A percentile compares a stretch with the other conserved stretches of the same genome.
These are phyloP conservation scores for Falco naumanni DNA, from an alignment of 2,797 vertebrate genomes.

Conservation along the genomic window DNA sequence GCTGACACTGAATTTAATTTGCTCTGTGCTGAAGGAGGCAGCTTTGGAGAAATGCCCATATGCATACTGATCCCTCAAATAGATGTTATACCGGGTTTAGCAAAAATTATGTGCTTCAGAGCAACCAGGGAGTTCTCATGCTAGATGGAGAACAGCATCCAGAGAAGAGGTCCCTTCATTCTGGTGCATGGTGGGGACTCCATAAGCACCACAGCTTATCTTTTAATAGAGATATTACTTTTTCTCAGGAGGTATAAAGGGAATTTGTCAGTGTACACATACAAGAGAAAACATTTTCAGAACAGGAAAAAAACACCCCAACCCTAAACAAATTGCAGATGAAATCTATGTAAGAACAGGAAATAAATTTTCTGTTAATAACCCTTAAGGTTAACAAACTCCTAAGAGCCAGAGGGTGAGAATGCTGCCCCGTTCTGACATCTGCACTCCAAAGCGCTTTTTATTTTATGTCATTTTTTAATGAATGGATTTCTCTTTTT, in stretches of 20 bases:
- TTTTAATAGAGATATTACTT: neutral
- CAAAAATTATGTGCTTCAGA: neutral
- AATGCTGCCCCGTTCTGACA: neutral
- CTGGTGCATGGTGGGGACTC: neutral
- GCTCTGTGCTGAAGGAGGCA: neutral
- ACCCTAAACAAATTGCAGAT: neutral
- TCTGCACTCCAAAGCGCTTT: neutral
- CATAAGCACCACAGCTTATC: neutral
- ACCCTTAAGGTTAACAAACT: neutral
- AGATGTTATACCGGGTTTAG: neutral
- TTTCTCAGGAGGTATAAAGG: neutral
- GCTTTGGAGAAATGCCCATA: constrained; percentile 35
- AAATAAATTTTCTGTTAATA: constrained; percentile 52
- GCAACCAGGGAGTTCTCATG: neutral
- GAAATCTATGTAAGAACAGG: constrained; percentile 40
- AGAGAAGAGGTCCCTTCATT: neutral
- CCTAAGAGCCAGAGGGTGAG: neutral
- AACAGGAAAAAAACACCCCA: neutral
- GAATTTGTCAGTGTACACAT: neutral
- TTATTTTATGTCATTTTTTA: constrained; percentile 41
- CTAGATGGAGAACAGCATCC: neutral
- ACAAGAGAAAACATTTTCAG: constrained; percentile 28
- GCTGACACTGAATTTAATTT: constrained; percentile 53
- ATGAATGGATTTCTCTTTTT: constrained; percentile 30
- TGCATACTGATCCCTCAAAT: neutral